Evolutionary conservation across 1,140 invertebrate species (phyloP).

Genomic region (Bactericera cockerelli): DNA sequence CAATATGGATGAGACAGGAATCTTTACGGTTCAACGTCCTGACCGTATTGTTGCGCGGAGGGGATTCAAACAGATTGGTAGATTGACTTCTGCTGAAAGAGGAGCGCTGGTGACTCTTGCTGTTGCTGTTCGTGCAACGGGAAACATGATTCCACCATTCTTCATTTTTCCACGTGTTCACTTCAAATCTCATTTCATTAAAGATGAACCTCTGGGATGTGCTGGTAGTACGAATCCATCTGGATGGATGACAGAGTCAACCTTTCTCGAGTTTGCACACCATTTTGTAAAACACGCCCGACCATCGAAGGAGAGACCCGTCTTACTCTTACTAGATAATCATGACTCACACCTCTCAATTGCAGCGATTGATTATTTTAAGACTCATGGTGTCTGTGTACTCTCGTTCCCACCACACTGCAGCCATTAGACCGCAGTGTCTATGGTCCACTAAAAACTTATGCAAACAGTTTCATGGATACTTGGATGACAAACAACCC

Average conservation of each 20-base stretch:
- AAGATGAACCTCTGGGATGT: conserved; percentile 27
- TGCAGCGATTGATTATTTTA: conserved; percentile 18
- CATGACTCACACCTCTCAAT: conserved; percentile 21
- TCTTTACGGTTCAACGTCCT: conserved; percentile 30
- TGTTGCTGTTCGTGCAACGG: conserved; percentile 26
- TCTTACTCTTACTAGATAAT: conserved; percentile 14
- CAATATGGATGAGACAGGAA: conserved; percentile 31
- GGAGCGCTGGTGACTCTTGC: conserved; percentile 30
- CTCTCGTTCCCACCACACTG: conserved; percentile 25
- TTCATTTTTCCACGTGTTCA: conserved; percentile 30
- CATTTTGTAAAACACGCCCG: conserved; percentile 13
- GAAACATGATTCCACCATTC: conserved; percentile 26
- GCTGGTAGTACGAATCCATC: conserved; percentile 27
- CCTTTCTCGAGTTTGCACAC: conserved; percentile 20
- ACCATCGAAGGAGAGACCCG: too few relatives aligned
- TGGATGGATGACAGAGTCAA: conserved; percentile 29
- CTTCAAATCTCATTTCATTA: conserved; percentile 30
- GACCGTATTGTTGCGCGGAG: conserved; percentile 25
- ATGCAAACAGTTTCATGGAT: too few relatives aligned
- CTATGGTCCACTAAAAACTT: conserved; percentile 21
- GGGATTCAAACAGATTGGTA: conserved; percentile 31
- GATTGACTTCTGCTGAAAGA: conserved; percentile 30
- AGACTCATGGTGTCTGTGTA: conserved; percentile 21
- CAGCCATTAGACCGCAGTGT: conserved; percentile 24
- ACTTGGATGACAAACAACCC: too few relatives aligned